These are phyloP conservation scores for Anthopleura xanthogrammica DNA, from an alignment of 92 coral and sea anemone species.

Conservation along the genomic window DNA sequence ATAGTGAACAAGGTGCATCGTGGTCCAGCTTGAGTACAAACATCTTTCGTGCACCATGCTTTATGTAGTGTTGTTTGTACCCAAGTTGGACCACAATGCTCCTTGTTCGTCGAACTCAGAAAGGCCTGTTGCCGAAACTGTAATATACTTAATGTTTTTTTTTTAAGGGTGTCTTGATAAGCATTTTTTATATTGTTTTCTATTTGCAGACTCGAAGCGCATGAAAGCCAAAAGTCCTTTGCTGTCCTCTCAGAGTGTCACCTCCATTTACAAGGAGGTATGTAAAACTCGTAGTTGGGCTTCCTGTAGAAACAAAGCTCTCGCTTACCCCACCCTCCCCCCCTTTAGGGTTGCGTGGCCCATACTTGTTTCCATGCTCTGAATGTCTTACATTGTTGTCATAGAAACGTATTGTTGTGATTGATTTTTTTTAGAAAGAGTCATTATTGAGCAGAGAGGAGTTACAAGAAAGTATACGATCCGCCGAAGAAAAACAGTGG, in stretches of 20 bases:
- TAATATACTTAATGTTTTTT: no score
- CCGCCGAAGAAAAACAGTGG: slow-evolving; percentile 71
- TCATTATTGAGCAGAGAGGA: slow-evolving; percentile 67
- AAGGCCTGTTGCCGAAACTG: no score
- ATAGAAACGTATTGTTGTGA: neutral
- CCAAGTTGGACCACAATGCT: no score
- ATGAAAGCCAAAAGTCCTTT: slow-evolving; percentile 43
- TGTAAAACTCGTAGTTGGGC: neutral
- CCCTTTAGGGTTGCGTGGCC: neutral
- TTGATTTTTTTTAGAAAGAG: slow-evolving; percentile 56
- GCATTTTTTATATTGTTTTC: neutral
- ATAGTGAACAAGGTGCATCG: no score
- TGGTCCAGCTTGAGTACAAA: no score
- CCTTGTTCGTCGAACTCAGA: no score
- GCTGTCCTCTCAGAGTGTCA: slow-evolving; percentile 64
- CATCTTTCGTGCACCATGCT: no score
- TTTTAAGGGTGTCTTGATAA: neutral
- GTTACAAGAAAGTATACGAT: slow-evolving; percentile 61
- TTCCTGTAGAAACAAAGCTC: neutral
- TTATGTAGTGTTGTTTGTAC: no score
- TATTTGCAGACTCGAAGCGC: slow-evolving; percentile 25
- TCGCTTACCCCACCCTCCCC: no score
- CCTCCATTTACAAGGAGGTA: slow-evolving; percentile 75
- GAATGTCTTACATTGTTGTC: neutral
- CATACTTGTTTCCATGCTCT: neutral